Evolutionary conservation across 2,888 invertebrate genomes (phyloP), one percentile per base, ranked within the genome.

Genomic region (Aethes cnicana): DNA sequence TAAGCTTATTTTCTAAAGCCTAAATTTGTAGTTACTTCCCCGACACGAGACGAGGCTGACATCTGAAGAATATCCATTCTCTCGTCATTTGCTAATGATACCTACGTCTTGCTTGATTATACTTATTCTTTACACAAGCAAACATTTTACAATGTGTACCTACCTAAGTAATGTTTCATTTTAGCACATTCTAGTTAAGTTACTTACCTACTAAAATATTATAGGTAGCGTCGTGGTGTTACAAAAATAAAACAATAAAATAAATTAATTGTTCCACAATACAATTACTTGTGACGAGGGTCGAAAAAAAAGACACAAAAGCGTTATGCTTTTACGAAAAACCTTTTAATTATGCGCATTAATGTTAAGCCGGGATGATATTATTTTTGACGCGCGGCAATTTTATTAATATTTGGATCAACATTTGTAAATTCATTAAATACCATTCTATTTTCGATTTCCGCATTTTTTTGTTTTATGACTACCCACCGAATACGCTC

Each of bases 1-100:
- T 84, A 84, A 86, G 81, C 80, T 81, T 78, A 81, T 84, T 84
- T 84, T 81, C 74, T 74, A 77, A 78, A 81, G 71, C 77, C 77
- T 80, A 81, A 84, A 84, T 84, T 84, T 78, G 77, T 84, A 76
- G 72, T 77, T 69, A 73, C 74, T 72, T 75, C 72, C 72, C 72
- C 9, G 25, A 26, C 32, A 20, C 37, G 44, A 41, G 42, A 43
- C 28, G 30, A 37, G n/a, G 30, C 12, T 16, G 36, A 17, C 50
- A 18, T 21, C 25, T 11, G 7, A 18, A 23, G 16, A 30, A 28
- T 47, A 21, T 20, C 16, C 25, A 36, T 14, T 26, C 7, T 18
- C n/a, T n/a, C 12, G 3, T 11, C 9, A 11, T 28, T 28, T 12
- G 7, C 11, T 28, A 28, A 28, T 28, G n/a, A n/a, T n/a, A n/a